Evolutionary conservation across 2,113 vertebrate species (phyloP), one percentile per base, ranked within the genome.

Genomic region (Lamprotornis superbus): DNA sequence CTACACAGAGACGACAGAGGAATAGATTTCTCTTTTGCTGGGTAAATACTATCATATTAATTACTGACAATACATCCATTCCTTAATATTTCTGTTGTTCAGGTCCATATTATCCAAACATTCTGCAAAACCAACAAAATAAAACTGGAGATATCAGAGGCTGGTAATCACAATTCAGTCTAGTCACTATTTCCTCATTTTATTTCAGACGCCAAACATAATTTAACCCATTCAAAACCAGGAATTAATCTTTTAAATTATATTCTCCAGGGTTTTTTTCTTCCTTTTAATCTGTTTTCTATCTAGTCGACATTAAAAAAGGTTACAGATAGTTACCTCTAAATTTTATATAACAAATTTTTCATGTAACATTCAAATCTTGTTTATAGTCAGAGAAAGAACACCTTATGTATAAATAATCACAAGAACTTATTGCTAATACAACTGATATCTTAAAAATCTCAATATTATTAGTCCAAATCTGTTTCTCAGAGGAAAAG

Each of bases 251-350:
- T 9, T 74, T 52, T 83, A 53, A 90, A 39, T 53, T 42, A 42
- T 0, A 0, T 52, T 91, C 13, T 35, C 60, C 14, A 24, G 11
- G 50, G 3, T 4, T 10, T 25, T 46, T 11, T 46, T 31, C 9
- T 57, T 19, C 7, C 2, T 87, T 78, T 40, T 6, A 5, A 11
- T 82, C 14, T 40, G 3, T 70, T 82, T 95, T 69, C 20, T 46
- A 22, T 64, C 12, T 69, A 64, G 4, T 1, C 2, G 0, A n/a
- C 3, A 17, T 61, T 78, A 52, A 67, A 61, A 85, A 74, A 30
- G 20, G 9, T 52, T 70, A 22, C 6, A 56, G 46, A 68, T 25
- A 19, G 4, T 24, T 78, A 65, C 6, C 11, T 3, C 20, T 35
- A 33, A 13, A 75, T 89, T 44, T 81, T 33, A 52, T 64, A 24